Percentiles rank a stretch among this genome's conserved stretches.
Evolutionary conservation across 2,113 vertebrate genomes (phyloP).

Genomic region (Pholis gunnellus): DNA sequence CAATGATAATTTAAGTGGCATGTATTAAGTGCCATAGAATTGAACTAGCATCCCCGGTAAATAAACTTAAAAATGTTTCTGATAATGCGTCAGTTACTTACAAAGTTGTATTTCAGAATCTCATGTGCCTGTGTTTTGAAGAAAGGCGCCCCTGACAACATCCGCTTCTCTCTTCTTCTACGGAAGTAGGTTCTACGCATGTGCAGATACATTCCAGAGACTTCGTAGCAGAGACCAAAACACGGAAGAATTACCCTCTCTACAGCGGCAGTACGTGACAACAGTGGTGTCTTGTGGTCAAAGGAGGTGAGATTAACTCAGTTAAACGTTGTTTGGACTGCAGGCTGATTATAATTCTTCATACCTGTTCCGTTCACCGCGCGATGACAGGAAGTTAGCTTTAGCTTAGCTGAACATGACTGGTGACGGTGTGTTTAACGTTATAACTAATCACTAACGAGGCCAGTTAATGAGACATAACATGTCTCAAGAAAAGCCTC

Average conservation of each 20-base stretch:
- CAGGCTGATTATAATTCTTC: too few relatives aligned
- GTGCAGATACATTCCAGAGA: conserved; percentile 20
- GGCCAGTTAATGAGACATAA: too few relatives aligned
- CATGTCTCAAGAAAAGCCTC: neutral
- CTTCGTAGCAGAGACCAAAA: conserved; percentile 3
- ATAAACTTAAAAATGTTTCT: neutral
- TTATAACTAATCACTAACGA: neutral
- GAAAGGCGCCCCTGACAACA: conserved; percentile 41
- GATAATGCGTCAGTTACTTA: conserved; percentile 28
- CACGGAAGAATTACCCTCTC: neutral
- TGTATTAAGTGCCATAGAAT: neutral
- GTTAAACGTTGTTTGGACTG: neutral
- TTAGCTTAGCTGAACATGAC: conserved; percentile 12
- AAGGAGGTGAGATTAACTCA: conserved; percentile 32
- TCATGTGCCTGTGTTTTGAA: conserved; percentile 44
- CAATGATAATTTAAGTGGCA: neutral
- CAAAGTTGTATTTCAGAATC: neutral
- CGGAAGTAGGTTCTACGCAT: conserved; percentile 46
- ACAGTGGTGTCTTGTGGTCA: neutral
- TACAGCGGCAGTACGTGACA: too few relatives aligned
- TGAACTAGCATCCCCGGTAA: neutral
- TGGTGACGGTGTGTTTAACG: neutral
- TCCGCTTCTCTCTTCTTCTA: conserved; percentile 27
- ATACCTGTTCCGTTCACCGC: neutral
- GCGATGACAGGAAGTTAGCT: conserved; percentile 16